Evolutionary conservation across 2,797 vertebrate genomes (phyloP), one percentile per base, ranked within the genome.

Genomic region (Falco cherrug): DNA sequence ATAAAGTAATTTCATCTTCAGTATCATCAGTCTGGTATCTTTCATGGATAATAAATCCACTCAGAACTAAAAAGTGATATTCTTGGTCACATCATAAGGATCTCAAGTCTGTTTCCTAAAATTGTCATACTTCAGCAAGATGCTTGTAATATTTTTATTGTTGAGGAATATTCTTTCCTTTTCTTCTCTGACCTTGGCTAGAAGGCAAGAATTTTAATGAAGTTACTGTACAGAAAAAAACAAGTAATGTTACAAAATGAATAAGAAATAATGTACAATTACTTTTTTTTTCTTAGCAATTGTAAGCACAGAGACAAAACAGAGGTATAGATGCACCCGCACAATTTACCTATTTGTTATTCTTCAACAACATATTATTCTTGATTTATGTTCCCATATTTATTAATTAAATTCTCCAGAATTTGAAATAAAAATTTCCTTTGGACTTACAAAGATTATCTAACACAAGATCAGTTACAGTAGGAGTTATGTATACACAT

Each of bases 1-100:
- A 84, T 50, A 81, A 92, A 56, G 22, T 60, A 64, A 78, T 85
- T 93, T 90, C 9, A 74, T 81, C 18, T 84, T 93, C 45, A 70
- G 5, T 48, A 54, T 84, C 29, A 79, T 59, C 33, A 35, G 8
- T 63, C 26, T 79, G 19, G 2, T 68, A 59, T 73, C 13, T 76
- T 91, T 91, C 37, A 76, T 2, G 10, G 53, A 26, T 53, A 86
- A 70, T 43, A 78, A 81, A 82, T 84, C 9, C 57, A 73, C 7
- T 45, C n/a, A 61, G 47, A 85, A 77, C 79, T 59, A 65, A 84
- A 57, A 80, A 45, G 13, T n/a, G 0, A 45, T 37, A 48, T 50
- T 65, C 33, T 68, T 61, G 13, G 11, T 79, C 39, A 70, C 21
- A 70, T 79, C 33, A 67, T 35, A 54, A 71, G 5, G 25, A 67